Base-by-base conservation (phyloP, 2,797 vertebrate genomes). In the Sebastes jordani region DNA sequence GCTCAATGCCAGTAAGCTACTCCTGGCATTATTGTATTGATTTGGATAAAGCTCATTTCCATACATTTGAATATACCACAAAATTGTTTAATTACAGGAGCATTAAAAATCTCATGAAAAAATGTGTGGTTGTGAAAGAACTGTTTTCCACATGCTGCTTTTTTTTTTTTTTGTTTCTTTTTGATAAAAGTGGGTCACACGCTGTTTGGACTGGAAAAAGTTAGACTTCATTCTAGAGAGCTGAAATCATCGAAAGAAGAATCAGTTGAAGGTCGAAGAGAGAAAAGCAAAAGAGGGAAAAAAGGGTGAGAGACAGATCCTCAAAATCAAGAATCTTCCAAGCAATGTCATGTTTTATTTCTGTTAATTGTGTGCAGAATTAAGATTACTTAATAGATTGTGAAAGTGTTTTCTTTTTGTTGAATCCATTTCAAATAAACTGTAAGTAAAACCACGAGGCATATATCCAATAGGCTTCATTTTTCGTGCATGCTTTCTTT, bases 151-250 rank as follows among this genome's bases (percentile, higher is more conserved):
- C 91, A 85, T 80, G 86, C 81, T 86, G 75, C 80, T 46, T 72
- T 63, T 79, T 84, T 36, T 84, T 42, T 72, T 67, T 79, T 85
- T 80, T 82, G 72, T 89, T 81, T 86, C 77, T 92, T 78, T 92
- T 84, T 90, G 85, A 87, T 90, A 84, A 89, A 94, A 95, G 86
- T 95, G 93, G 94, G 93, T 95, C 95, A 95, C 89, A 79, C 66
- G 71, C 88, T 84, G 80, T 86, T 92, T 82, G 86, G 89, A 84
- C 91, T 95, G 95, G 93, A 96, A 95, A 94, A 94, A 90, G 88
- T 95, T 93, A 93, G 87, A 77, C 88, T 84, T 92, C 90, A 93
- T 95, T 93, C 91, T 94, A 60, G 71, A 84, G 81, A 86, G 93
- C 92, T 96, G 93, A 95, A 94, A 94, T 96, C 95, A 95, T 91